Conservation (phyloP, 2,888 invertebrate species). For the Willowsia nigromaculata region DNA sequence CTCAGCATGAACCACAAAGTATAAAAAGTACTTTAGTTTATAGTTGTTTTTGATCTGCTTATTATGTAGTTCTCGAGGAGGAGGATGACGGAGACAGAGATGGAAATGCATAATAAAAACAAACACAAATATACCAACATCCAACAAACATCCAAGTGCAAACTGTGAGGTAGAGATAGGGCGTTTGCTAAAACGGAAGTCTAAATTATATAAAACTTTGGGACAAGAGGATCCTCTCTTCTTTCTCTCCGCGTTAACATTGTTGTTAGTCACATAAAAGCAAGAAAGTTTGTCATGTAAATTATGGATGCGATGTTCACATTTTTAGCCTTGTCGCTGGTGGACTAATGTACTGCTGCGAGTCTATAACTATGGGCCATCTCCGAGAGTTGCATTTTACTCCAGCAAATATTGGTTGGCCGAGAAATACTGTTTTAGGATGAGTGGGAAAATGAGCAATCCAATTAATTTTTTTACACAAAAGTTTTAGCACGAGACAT, state of each 20-base stretch:
- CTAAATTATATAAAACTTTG: slow-evolving; percentile 40
- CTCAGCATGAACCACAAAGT: background rate
- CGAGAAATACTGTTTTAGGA: background rate
- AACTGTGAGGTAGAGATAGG: background rate
- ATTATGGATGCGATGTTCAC: background rate
- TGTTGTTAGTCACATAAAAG: background rate
- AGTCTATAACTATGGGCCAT: too few relatives aligned
- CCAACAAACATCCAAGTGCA: background rate
- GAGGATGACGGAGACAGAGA: background rate
- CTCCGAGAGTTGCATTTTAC: too few relatives aligned
- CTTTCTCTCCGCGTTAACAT: background rate
- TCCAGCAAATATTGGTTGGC: background rate
- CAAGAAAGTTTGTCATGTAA: background rate
- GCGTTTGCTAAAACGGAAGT: slow-evolving; percentile 59
- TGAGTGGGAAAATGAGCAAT: background rate
- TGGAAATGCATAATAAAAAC: background rate
- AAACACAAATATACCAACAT: background rate
- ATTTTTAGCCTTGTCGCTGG: too few relatives aligned
- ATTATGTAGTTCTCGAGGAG: background rate
- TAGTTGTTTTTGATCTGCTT: background rate
- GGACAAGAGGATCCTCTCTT: slow-evolving; percentile 9
- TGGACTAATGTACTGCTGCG: too few relatives aligned
- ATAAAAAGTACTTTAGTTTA: background rate
- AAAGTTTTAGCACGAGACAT: background rate
- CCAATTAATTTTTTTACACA: background rate